Percentiles rank a stretch among this genome's conserved stretches.
phyloP scores from a whole-genome alignment of 1,140 invertebrate genomes.

The Aphaenogaster floridana region DNA sequence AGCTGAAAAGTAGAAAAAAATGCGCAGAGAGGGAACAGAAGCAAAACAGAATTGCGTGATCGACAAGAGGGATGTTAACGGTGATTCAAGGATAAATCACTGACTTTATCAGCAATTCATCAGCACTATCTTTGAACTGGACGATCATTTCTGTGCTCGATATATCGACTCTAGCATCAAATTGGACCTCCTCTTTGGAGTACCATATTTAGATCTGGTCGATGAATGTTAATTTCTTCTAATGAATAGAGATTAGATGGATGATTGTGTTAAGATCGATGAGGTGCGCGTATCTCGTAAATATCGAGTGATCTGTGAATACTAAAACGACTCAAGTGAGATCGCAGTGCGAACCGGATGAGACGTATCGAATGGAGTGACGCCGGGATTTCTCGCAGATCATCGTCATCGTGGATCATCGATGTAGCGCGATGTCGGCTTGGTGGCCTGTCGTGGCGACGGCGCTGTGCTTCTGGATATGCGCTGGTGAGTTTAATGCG shows the following conservation, averaged over 20 bases:
- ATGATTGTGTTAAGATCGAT: slow-evolving; percentile 3
- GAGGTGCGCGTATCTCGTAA: slow-evolving; percentile 22
- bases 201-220: not conserved
- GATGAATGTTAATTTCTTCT: not conserved
- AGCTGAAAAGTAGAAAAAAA: not conserved
- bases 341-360: slow-evolving; percentile 17
- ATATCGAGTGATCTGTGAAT: slow-evolving; percentile 26
- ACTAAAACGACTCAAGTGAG: slow-evolving; percentile 6
- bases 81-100: slow-evolving; percentile 25
- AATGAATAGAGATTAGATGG: not conserved
- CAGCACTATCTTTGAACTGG: not conserved
- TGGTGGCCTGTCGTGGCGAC: slow-evolving; percentile 74
- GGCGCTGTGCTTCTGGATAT: slow-evolving; percentile 72
- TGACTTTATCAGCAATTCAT: not conserved
- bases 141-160: not conserved
- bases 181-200: not conserved
- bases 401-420: slow-evolving; percentile 56
- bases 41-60: not conserved
- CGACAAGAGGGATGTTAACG: not conserved
- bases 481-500: slow-evolving; percentile 73
- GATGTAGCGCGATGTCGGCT: slow-evolving; percentile 80
- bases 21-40: not conserved
- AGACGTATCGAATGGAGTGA: slow-evolving; percentile 57
- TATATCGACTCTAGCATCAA: not conserved
- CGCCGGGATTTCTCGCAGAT: slow-evolving; percentile 63